These are phyloP conservation scores for Dryomyza anilis DNA, from an alignment of 2,888 invertebrate species.

Conservation along the genomic window DNA sequence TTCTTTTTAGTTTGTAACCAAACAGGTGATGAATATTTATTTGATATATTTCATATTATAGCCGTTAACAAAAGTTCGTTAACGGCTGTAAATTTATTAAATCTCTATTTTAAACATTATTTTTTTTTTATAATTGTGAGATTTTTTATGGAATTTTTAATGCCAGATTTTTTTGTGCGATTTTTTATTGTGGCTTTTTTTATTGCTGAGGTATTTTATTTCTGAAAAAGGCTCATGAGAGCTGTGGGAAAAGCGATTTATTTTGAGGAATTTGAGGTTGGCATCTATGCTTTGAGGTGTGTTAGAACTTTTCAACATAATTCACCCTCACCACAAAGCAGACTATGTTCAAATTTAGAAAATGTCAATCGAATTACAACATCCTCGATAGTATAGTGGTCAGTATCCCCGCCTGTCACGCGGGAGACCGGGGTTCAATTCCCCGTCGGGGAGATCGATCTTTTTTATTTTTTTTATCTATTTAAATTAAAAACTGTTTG, in stretches of 20 bases:
- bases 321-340: neutral
- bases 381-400: slow-evolving; percentile 43
- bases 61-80: too few relatives aligned
- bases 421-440: slow-evolving; percentile 60
- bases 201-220: neutral
- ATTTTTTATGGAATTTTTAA: too few relatives aligned
- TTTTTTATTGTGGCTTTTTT: neutral
- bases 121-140: too few relatives aligned
- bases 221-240: neutral
- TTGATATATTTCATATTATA: too few relatives aligned
- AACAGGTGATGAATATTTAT: too few relatives aligned
- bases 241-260: neutral
- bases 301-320: neutral
- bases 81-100: too few relatives aligned
- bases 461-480: neutral
- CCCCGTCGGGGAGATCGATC: slow-evolving; percentile 53
- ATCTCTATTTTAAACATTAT: too few relatives aligned
- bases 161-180: too few relatives aligned
- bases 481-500: neutral
- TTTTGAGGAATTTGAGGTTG: too few relatives aligned
- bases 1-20: too few relatives aligned
- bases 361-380: too few relatives aligned
- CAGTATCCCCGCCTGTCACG: slow-evolving; percentile 56
- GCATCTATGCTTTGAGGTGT: too few relatives aligned
- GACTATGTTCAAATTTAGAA: neutral